Evolutionary conservation across 2,113 vertebrate genomes (phyloP), one percentile per base, ranked within the genome.

Genomic region (Antennarius striatus): DNA sequence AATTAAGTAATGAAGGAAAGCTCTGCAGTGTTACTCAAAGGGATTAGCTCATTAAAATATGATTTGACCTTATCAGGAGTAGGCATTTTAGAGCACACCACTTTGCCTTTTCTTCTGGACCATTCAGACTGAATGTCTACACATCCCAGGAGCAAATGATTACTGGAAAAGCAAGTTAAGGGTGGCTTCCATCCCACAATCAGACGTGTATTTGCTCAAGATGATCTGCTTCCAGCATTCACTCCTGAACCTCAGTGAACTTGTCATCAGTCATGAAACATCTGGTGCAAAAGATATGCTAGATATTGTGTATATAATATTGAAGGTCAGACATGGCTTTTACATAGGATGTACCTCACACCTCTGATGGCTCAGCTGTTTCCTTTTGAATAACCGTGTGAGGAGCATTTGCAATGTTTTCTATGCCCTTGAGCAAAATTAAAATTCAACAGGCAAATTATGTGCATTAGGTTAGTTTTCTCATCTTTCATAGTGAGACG

Each of bases 371-470:
- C 22, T 8, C 11, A 67, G 12, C 11, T 52, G 66, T 75, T 66
- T 80, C 53, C 64, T 40, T 58, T 40, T 52, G 63, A 73, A 39
- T 71, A 56, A 32, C 12, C 4, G 4, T 53, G 56, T 22, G 58
- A 57, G 29, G 51, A 32, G 79, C 71, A 82, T 78, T 52, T 70
- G 69, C 62, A 75, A 78, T 85, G 55, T 79, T 69, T 69, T 57
- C 14, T 51, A 66, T 36, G 65, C 62, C 60, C 56, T 62, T 29
- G 60, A 6, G 12, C 83, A 76, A 81, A 72, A 81, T 88, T 70
- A 61, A 75, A 61, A 59, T 45, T 70, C 56, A 78, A 75, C 50
- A 86, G 72, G 68, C 66, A 77, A 83, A 75, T 76, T 56, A 84
- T 66, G 52, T 56, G 42, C 58, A 56, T 6, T 14, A 59, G 54